phyloP scores from a whole-genome alignment of 1,140 invertebrate species.

The Diorhabda sublineata region DNA sequence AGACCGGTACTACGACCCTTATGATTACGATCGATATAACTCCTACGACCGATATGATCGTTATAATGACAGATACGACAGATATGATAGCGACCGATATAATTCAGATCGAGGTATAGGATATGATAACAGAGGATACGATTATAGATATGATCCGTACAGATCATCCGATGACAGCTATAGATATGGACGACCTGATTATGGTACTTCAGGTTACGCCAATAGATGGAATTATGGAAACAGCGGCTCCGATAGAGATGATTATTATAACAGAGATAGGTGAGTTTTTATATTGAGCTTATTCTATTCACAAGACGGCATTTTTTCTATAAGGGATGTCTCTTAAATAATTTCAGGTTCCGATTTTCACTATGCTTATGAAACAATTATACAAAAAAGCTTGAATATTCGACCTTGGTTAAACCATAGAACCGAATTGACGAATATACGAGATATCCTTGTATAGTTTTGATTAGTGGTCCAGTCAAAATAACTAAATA shows the following conservation, averaged over 20 bases:
- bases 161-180: neutral
- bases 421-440: too few species aligned
- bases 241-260: constrained; percentile 11
- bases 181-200: constrained; percentile 48
- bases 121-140: constrained; percentile 40
- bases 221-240: constrained; percentile 36
- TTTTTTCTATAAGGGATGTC: too few species aligned
- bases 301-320: neutral
- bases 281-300: neutral
- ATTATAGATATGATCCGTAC: constrained; percentile 28
- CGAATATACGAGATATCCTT: too few species aligned
- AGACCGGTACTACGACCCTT: neutral
- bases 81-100: constrained; percentile 1
- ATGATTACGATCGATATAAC: constrained; percentile 5
- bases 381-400: too few species aligned
- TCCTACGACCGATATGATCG: constrained; percentile 12
- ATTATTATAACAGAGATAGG: constrained; percentile 17
- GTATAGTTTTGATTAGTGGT: too few species aligned
- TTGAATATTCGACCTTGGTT: too few species aligned
- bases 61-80: constrained; percentile 5
- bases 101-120: constrained; percentile 26
- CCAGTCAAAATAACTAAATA: too few species aligned
- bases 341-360: too few species aligned
- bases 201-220: constrained; percentile 41
- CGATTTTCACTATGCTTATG: too few species aligned